Conservation (phyloP, 2,113 vertebrate genomes). For the Rhizomys pruinosus region DNA sequence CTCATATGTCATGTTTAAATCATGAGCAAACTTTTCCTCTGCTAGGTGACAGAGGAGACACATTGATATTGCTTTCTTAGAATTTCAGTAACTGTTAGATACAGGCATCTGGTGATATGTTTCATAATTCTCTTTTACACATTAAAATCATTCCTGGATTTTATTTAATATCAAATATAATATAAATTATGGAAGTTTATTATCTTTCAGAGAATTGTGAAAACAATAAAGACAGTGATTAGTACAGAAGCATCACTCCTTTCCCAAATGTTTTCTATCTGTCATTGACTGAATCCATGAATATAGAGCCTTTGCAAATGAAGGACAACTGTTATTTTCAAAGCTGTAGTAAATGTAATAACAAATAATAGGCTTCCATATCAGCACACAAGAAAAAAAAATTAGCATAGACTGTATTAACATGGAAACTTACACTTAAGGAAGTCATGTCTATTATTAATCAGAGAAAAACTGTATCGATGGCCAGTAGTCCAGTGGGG, state of each 20-base stretch:
- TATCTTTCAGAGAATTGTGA: background rate
- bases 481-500: background rate
- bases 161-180: background rate
- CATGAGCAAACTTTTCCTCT: too few relatives aligned
- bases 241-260: background rate
- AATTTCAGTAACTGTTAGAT: too few relatives aligned
- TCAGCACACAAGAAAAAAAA: background rate
- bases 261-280: background rate
- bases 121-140: rapidly evolving
- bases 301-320: background rate
- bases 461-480: background rate
- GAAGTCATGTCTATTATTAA: background rate
- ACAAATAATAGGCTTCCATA: background rate
- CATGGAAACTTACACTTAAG: background rate
- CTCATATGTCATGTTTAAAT: too few relatives aligned
- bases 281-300: too few relatives aligned
- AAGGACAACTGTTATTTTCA: background rate
- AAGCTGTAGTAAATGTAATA: background rate
- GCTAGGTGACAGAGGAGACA: too few relatives aligned
- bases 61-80: too few relatives aligned
- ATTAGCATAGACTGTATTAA: background rate
- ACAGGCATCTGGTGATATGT: too few relatives aligned
- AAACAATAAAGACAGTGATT: background rate
- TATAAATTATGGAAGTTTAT: background rate
- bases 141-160: background rate